Conservation (phyloP, 2,113 vertebrate species). For the Notarius lentiginosus region DNA sequence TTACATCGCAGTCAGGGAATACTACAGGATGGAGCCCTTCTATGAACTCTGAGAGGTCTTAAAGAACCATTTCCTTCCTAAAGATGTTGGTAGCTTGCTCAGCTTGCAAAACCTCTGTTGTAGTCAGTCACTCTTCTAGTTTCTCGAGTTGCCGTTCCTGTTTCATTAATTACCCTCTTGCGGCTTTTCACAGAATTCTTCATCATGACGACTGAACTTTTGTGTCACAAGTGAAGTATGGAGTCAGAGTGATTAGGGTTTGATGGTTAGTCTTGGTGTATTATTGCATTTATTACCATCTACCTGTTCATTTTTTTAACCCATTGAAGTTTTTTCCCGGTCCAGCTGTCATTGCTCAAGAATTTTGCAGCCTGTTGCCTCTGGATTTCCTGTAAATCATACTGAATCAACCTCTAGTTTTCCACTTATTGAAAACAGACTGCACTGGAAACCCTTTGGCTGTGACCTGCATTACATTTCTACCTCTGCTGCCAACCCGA, state of each 20-base stretch:
- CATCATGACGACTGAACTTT: not conserved
- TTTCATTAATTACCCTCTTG: not conserved
- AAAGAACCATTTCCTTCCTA: conserved; percentile 4
- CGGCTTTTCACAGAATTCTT: not conserved
- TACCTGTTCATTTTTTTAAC: not conserved
- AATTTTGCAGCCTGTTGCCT: not conserved
- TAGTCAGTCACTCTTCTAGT: not conserved
- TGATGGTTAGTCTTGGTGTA: not conserved
- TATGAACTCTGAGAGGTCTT: not conserved
- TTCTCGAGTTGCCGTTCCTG: not conserved
- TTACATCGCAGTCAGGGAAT: not conserved
- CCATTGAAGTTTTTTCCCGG: not conserved
- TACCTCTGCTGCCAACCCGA: not conserved
- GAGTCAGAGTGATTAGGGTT: not conserved
- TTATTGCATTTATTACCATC: not conserved
- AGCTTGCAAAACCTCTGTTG: not conserved
- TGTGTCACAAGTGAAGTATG: not conserved
- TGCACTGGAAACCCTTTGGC: not conserved
- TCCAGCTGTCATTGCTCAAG: not conserved
- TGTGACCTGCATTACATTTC: not conserved
- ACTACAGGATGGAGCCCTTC: not conserved
- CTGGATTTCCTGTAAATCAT: not conserved
- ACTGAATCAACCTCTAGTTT: not conserved
- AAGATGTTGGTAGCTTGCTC: not conserved
- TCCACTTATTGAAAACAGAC: not conserved